Evolutionary conservation across 2,797 vertebrate genomes (phyloP).

Genomic region (Tokudaia tokunoshimensis): DNA sequence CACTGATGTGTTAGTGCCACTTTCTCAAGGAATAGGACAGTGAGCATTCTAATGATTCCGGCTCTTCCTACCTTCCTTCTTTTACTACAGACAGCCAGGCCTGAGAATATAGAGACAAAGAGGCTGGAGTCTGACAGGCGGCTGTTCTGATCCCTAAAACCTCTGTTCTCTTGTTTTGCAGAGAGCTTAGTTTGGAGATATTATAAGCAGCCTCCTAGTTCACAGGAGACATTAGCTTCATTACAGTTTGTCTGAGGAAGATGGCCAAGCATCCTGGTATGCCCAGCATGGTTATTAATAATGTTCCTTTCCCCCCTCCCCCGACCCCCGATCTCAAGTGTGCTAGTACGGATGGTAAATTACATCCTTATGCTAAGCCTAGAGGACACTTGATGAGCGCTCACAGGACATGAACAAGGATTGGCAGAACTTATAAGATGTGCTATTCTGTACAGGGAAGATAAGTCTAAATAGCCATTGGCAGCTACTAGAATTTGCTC

Average conservation of each 20-base stretch:
- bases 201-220: not conserved
- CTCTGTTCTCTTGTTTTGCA: not conserved
- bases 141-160: not conserved
- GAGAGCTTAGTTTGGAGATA: not conserved
- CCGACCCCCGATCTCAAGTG: not conserved
- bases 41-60: not conserved
- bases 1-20: not conserved
- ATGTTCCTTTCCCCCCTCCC: not conserved
- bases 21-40: constrained; percentile 29
- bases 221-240: not conserved
- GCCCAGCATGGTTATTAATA: not conserved
- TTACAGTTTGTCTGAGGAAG: not conserved
- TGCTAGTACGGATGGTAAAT: not conserved
- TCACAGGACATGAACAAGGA: not conserved
- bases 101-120: not conserved
- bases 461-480: not conserved
- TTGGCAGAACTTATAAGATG: not conserved
- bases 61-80: not conserved
- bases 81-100: not conserved
- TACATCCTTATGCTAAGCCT: constrained; percentile 2
- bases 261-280: not conserved
- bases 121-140: not conserved
- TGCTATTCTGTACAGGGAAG: not conserved
- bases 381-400: not conserved
- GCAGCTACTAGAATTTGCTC: not conserved